Conservation (phyloP, 30 jellyfish, hydroid and myxozoan genomes). For the Nemopilema nomurai region DNA sequence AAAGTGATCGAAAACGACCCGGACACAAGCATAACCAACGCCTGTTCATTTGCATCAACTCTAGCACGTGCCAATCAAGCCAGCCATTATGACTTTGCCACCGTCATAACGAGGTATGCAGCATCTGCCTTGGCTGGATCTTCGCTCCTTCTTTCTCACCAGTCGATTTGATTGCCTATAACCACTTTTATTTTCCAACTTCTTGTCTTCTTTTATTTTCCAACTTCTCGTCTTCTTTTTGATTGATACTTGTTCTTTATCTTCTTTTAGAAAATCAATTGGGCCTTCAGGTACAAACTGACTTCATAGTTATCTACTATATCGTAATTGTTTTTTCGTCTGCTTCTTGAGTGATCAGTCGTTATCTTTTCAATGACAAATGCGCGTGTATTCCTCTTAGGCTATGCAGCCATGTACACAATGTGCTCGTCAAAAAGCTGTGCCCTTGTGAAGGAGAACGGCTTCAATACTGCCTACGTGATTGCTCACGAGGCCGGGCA, state of each 20-base stretch:
- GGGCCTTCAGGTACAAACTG: conserved; percentile 84
- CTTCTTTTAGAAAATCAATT: conserved; percentile 59
- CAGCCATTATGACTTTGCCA: conserved; percentile 46
- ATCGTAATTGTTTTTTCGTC: too few species aligned
- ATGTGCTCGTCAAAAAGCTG: conserved; percentile 91
- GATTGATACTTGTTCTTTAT: not conserved
- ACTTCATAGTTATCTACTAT: not conserved
- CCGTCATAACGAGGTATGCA: conserved; percentile 69
- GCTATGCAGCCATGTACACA: conserved; percentile 90
- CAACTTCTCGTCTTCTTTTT: not conserved
- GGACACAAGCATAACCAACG: conserved; percentile 70
- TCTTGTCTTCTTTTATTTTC: not conserved
- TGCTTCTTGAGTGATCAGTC: too few species aligned
- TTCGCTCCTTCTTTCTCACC: too few species aligned
- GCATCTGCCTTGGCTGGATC: not conserved
- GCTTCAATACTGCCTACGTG: conserved; percentile 79
- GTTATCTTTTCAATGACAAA: too few species aligned
- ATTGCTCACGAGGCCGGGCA: conserved; percentile 97
- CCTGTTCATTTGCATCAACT: conserved; percentile 65
- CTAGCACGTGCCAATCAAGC: conserved; percentile 16
- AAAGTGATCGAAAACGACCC: conserved; percentile 67
- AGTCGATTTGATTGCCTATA: too few species aligned
- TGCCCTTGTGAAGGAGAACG: conserved; percentile 81
- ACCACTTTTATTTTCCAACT: not conserved
- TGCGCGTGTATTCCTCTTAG: conserved; percentile 42